These are phyloP conservation scores for Drosophila anomelani DNA, from an alignment of 2,888 invertebrate species.

Conservation along the genomic window DNA sequence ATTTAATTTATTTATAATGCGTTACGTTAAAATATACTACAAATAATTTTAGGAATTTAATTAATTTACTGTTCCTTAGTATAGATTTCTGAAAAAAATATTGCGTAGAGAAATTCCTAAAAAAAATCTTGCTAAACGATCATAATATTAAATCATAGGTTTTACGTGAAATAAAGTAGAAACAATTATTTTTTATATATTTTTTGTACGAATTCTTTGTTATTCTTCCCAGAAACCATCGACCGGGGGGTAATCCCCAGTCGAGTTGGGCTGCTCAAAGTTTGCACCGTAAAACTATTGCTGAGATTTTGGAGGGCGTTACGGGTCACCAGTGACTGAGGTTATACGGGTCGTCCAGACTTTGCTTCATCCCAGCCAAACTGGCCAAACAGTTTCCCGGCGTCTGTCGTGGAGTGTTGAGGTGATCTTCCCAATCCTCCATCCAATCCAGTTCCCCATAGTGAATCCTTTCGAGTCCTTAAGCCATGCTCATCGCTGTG, in stretches of 20 bases:
- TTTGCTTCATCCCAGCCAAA: not conserved
- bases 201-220: too few species aligned
- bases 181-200: too few species aligned
- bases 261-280: not conserved
- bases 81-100: not conserved
- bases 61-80: not conserved
- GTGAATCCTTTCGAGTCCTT: not conserved
- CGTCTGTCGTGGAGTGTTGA: conserved; percentile 18
- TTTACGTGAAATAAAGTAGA: too few species aligned
- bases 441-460: not conserved
- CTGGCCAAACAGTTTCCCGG: conserved; percentile 11
- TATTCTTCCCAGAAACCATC: not conserved
- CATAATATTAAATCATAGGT: too few species aligned
- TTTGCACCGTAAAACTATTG: conserved; percentile 2
- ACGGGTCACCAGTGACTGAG: conserved; percentile 5
- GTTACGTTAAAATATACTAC: not conserved
- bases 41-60: not conserved
- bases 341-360: conserved; percentile 18
- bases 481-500: conserved; percentile 10
- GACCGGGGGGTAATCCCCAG: not conserved
- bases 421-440: conserved; percentile 7
- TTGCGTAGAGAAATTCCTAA: not conserved
- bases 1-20: not conserved
- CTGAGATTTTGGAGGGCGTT: conserved; percentile 14
- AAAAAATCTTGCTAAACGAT: too few species aligned